A percentile compares a stretch with the other conserved stretches of the same genome.
phyloP scores from a whole-genome alignment of 2,113 vertebrate species.

The Isichthys henryi region DNA sequence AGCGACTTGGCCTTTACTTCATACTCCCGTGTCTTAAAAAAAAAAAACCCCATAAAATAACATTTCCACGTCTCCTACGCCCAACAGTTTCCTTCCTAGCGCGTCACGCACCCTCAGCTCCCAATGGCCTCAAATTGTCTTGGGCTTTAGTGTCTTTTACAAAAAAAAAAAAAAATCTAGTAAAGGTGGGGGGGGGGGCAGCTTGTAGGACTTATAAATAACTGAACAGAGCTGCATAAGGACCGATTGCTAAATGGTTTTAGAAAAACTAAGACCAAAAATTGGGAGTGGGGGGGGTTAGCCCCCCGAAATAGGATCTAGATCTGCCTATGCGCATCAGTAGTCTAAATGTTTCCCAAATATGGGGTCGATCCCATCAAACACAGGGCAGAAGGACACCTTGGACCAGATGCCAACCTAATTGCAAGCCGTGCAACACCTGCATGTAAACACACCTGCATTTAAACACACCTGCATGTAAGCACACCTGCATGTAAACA shows the following conservation, averaged over 20 bases:
- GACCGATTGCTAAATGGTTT: background rate
- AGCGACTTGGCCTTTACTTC: conserved; percentile 11
- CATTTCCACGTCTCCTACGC: background rate
- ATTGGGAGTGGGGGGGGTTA: background rate
- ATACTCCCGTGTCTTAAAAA: background rate
- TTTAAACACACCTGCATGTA: too few species aligned
- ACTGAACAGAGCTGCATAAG: background rate
- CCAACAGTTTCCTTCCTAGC: background rate
- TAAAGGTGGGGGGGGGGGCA: background rate
- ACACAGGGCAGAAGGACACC: background rate
- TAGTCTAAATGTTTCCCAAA: background rate
- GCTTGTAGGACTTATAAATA: background rate
- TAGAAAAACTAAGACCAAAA: background rate
- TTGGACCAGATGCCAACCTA: background rate
- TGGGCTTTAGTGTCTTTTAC: background rate
- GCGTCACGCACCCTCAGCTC: background rate
- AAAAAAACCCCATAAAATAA: background rate
- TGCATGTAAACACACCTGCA: too few species aligned
- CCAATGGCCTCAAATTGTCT: background rate
- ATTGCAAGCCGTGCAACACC: too few species aligned
- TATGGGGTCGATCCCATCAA: background rate
- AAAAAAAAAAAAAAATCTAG: background rate
- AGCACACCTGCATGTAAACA: too few species aligned
- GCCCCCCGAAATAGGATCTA: background rate
- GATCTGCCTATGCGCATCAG: background rate